Evolutionary conservation across 2,113 vertebrate genomes (phyloP), one percentile per base, ranked within the genome.

Genomic region (Eudyptes chrysolophus): DNA sequence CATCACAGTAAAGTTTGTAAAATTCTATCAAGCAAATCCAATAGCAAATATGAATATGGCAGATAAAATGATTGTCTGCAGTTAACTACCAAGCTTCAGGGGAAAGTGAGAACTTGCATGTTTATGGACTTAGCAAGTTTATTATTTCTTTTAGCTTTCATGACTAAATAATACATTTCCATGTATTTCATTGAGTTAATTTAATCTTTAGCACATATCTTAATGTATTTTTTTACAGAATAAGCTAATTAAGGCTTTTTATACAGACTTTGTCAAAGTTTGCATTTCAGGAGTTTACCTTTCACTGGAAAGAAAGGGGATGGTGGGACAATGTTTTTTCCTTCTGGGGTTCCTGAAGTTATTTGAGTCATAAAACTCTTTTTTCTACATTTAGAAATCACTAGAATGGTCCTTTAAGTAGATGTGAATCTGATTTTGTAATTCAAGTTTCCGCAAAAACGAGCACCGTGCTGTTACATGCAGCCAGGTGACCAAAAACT

Each of bases 391-490:
- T 87, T 70, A 72, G 40, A 72, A 75, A 34, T 42, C 20, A 30
- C 17, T 77, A 62, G 36, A 80, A 76, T n/a, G 9, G 9, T 52
- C 26, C 24, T 66, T 66, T 71, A 71, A n/a, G 29, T 61, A 79
- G 12, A 24, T 22, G 6, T 27, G 30, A 54, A 64, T 58, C 26
- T 52, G 20, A 40, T 61, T 81, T 66, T 80, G 36, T 81, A 62
- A 61, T 57, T 55, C 19, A 58, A 13, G 18, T 48, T 81, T 62
- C 54, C 61, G 49, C 54, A 58, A 64, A 77, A 82, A 26, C 0
- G 3, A 66, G 11, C 25, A 26, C 11, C 0, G 0, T 55, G 32
- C n/a, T 69, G 10, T 83, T 87, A 46, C 13, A 4, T 36, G 46
- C 36, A 65, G 68, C 11, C 42, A 36, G 22, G 42, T 66, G 36